A percentile compares a stretch with the other conserved stretches of the same genome.
Conservation (phyloP, 2,113 vertebrate species). For the Tupaia chinensis region DNA sequence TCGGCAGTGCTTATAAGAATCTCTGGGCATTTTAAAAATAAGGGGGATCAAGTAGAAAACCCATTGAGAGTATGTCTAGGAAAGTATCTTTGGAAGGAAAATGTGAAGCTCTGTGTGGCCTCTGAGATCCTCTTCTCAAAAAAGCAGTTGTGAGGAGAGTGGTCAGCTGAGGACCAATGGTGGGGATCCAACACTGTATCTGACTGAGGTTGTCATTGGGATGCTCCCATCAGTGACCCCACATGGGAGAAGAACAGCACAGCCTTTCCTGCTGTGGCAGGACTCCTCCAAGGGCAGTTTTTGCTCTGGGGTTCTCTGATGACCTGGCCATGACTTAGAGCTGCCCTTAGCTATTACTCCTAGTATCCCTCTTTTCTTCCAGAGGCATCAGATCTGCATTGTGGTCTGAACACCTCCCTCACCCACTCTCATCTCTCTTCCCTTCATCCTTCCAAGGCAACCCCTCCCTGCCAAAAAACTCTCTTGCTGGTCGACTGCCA, state of each 20-base stretch:
- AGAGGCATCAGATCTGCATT: background rate
- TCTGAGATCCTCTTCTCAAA: background rate
- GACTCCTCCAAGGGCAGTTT: accelerated
- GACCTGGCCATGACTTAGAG: background rate
- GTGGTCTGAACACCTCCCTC: background rate
- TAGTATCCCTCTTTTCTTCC: background rate
- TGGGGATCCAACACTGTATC: background rate
- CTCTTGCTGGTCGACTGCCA: background rate
- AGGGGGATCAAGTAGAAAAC: background rate
- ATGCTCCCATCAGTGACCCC: no score
- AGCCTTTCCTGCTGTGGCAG: no score
- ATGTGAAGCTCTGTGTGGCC: background rate
- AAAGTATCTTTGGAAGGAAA: background rate
- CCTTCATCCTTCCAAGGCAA: background rate
- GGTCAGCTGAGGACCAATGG: accelerated
- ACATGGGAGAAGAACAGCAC: accelerated
- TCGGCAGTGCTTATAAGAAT: background rate
- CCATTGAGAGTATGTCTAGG: background rate
- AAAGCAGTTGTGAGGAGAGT: background rate
- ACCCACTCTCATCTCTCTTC: background rate
- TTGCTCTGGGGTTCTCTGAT: background rate
- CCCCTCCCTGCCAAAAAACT: background rate
- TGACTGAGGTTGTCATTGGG: no score
- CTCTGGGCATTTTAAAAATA: background rate
- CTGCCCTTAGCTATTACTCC: background rate